Evolutionary conservation across 2,797 vertebrate species (phyloP).

Genomic region (Lutjanus argentimaculatus): DNA sequence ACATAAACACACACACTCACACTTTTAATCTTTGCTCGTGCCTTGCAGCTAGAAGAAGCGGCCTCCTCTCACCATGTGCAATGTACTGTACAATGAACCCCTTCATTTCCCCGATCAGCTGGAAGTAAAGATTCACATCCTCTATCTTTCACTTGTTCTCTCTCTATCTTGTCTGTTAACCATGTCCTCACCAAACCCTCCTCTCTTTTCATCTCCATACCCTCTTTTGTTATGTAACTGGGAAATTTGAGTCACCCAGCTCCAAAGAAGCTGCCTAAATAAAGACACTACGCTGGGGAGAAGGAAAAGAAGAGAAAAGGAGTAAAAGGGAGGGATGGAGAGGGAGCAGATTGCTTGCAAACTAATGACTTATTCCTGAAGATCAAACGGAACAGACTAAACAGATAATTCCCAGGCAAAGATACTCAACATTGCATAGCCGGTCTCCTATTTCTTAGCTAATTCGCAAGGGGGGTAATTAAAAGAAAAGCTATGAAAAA

Average conservation of each 20-base stretch:
- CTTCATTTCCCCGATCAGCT: conserved; percentile 61
- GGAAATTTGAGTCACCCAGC: conserved; percentile 69
- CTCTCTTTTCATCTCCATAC: conserved; percentile 34
- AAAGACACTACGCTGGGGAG: conserved; percentile 61
- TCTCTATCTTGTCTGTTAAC: conserved; percentile 32
- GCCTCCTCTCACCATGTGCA: conserved; percentile 48
- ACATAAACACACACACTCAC: conserved; percentile 17
- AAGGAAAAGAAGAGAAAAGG: conserved; percentile 38
- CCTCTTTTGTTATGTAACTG: conserved; percentile 62
- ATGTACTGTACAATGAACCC: conserved; percentile 55
- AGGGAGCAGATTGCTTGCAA: conserved; percentile 68
- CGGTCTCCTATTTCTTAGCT: conserved; percentile 57
- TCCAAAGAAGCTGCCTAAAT: conserved; percentile 71
- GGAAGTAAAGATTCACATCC: conserved; percentile 44
- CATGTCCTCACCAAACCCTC: conserved; percentile 17
- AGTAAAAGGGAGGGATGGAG: conserved; percentile 53
- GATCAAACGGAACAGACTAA: conserved; percentile 76
- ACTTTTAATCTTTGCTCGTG: conserved; percentile 53
- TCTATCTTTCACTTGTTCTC: conserved; percentile 28
- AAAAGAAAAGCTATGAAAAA: conserved; percentile 75
- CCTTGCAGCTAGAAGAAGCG: conserved; percentile 41
- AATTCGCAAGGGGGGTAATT: conserved; percentile 83
- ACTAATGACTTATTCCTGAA: conserved; percentile 76
- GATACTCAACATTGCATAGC: conserved; percentile 67
- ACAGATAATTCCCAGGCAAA: conserved; percentile 76